Evolutionary conservation across 2,888 invertebrate species (phyloP), one percentile per base, ranked within the genome.

Genomic region (Andrena marginata): DNA sequence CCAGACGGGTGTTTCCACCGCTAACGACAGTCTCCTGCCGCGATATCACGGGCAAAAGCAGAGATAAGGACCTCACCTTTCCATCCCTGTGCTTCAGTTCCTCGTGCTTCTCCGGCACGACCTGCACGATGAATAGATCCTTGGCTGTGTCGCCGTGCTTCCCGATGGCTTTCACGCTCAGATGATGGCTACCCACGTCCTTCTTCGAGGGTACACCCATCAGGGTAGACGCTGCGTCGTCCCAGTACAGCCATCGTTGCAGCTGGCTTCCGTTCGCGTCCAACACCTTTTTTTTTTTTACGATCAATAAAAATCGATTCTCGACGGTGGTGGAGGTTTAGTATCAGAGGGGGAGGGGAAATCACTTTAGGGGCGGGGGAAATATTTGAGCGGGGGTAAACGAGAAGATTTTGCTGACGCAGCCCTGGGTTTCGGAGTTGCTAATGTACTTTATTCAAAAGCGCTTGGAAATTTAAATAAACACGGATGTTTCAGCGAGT

Each of bases 221-320:
- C 91, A 98, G 95, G 76, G 96, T 95, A n/a, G 96, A 96, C 84
- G 96, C 96, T 72, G 95, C 95, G 73, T 96, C 95, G 93, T 97
- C 96, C 94, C 97, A 97, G 85, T 96, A 95, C 89, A 97, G 94
- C 97, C 97, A 97, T 84, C 94, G 94, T 0, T 97, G 97, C 86
- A 96, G 91, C 0, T 93, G 89, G 71, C 94, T 93, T 23, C 94
- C 93, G 62, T 92, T 91, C 42, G 92, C 89, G 75, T 92, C 92
- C 86, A 92, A 94, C 51, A 94, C 94, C 95, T 95, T 83, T 60
- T 64, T 77, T 54, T 7, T n/a, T 20, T 20, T 51, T 8, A 8
- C 1, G 20, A 20, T 16, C 16, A 42, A 42, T 42, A 20, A 8
- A 51, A 2, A 20, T 20, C n/a, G 20, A 8, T 51, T 20, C n/a